Conservation (phyloP, 2,797 vertebrate species). For the Urosaurus nigricauda region DNA sequence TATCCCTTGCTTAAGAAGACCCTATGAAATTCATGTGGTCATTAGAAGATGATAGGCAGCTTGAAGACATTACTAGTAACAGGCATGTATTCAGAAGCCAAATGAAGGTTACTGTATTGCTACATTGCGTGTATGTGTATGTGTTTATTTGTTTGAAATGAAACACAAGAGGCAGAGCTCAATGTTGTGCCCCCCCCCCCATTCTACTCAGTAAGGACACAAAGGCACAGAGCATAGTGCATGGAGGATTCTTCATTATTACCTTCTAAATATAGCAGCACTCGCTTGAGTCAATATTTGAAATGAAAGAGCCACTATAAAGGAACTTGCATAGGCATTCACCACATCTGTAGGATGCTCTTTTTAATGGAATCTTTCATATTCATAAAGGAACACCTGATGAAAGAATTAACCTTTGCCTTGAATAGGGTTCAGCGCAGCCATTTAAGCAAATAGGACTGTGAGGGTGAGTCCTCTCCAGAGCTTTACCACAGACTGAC, state of each 20-base stretch:
- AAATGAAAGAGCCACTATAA: slow-evolving; percentile 70
- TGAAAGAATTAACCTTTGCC: slow-evolving; percentile 34
- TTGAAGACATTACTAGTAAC: no score
- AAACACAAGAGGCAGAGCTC: slow-evolving; percentile 52
- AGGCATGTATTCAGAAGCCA: slow-evolving; percentile 28
- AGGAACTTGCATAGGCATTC: slow-evolving; percentile 8
- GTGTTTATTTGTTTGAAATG: slow-evolving; percentile 20
- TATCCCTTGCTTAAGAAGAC: no score
- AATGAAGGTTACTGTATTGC: accelerated
- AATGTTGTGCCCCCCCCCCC: neutral
- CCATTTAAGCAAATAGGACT: slow-evolving; percentile 9
- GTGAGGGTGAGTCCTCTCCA: neutral
- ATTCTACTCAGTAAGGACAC: slow-evolving; percentile 53
- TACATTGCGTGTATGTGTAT: neutral
- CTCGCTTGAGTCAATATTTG: slow-evolving; percentile 72
- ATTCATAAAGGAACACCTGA: slow-evolving; percentile 61
- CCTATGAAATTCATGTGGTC: no score
- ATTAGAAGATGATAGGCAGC: no score
- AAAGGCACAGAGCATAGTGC: slow-evolving; percentile 60
- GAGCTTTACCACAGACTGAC: neutral
- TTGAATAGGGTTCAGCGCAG: slow-evolving; percentile 30
- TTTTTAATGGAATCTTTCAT: slow-evolving; percentile 63
- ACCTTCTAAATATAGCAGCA: slow-evolving; percentile 69
- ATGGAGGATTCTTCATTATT: slow-evolving; percentile 55
- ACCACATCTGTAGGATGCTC: slow-evolving; percentile 50